These are phyloP conservation scores for Drosophila orosa DNA, from an alignment of 1,140 invertebrate species.

Conservation along the genomic window DNA sequence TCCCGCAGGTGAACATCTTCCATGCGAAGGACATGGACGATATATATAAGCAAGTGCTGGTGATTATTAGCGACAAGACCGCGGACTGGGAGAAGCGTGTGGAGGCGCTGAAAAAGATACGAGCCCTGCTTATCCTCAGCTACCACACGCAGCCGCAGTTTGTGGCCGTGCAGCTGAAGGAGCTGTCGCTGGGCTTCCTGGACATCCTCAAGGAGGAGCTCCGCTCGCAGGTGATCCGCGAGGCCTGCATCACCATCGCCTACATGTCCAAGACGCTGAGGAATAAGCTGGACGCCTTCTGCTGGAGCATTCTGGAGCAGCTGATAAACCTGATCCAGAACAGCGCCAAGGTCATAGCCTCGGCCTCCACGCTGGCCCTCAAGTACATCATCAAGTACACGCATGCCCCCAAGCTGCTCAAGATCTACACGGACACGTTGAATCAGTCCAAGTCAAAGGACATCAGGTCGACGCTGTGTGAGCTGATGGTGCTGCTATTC, in stretches of 20 bases:
- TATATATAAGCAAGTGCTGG: constrained; percentile 90
- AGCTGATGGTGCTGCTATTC: constrained; percentile 93
- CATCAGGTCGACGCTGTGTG: constrained; percentile 91
- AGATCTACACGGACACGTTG: constrained; percentile 92
- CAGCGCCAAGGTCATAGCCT: constrained; percentile 97
- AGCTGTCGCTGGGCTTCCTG: constrained; percentile 92
- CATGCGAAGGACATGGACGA: constrained; percentile 94
- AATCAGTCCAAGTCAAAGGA: constrained; percentile 95
- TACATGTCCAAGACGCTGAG: constrained; percentile 94
- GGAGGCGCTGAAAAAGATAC: constrained; percentile 94
- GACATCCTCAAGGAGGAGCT: constrained; percentile 93
- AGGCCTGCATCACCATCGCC: constrained; percentile 97
- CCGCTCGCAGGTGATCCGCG: constrained; percentile 91
- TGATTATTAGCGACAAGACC: constrained; percentile 91
- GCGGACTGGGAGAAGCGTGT: constrained; percentile 97
- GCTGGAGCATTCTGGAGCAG: constrained; percentile 91
- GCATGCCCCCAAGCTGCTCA: constrained; percentile 93
- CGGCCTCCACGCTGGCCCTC: constrained; percentile 93
- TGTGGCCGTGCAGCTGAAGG: constrained; percentile 89
- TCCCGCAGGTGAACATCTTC: constrained; percentile 92
- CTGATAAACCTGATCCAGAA: constrained; percentile 97
- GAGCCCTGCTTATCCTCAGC: constrained; percentile 92
- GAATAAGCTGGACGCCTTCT: constrained; percentile 93
- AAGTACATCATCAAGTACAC: constrained; percentile 96
- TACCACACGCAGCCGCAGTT: constrained; percentile 93